Evolutionary conservation across 2,797 vertebrate species (phyloP), one percentile per base, ranked within the genome.

Genomic region (Urophycis tenuis): DNA sequence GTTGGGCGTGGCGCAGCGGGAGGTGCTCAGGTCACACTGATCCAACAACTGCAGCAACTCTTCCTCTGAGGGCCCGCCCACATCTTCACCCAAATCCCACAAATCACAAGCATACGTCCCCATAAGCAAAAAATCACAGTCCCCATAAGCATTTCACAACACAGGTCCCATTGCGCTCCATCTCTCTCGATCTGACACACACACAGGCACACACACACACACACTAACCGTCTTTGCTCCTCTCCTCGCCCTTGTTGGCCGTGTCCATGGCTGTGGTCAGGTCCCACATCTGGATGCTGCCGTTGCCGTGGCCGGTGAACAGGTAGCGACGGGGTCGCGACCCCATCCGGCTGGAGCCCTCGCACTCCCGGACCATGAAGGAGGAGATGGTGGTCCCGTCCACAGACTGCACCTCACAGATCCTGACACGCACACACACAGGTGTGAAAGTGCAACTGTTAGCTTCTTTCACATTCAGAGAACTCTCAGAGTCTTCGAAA

Each of bases 201-300:
- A n/a, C n/a, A n/a, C 35, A 36, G 4, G 9, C 35, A 36, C 35
- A 36, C 35, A 36, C 35, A 53, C 41, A 53, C 45, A 53, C 45
- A 53, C 35, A 22, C 87, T 85, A 80, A 92, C 89, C 86, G 15
- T 92, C 92, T 72, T 85, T 85, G 73, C 90, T 93, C 77, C 78
- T 95, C 78, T 96, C 95, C 83, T 99, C 96, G 22, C 90, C 94
- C 89, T 96, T 98, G 88, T 93, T 95, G 45, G 94, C 97, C 19
- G 93, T 96, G 83, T 99, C 97, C 97, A 99, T 99, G 5, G 97
- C 97, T 0, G 97, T 99, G 74, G 96, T 98, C 84, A 99, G 93
- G 85, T 99, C 97, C 97, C 97, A 99, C 96, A 99, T 99, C 82
- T 99, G 97, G 84, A 99, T 99, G 92, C 96, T 97, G 78, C 97